Conservation (phyloP, 2,113 vertebrate genomes). For the Notarius lentiginosus region DNA sequence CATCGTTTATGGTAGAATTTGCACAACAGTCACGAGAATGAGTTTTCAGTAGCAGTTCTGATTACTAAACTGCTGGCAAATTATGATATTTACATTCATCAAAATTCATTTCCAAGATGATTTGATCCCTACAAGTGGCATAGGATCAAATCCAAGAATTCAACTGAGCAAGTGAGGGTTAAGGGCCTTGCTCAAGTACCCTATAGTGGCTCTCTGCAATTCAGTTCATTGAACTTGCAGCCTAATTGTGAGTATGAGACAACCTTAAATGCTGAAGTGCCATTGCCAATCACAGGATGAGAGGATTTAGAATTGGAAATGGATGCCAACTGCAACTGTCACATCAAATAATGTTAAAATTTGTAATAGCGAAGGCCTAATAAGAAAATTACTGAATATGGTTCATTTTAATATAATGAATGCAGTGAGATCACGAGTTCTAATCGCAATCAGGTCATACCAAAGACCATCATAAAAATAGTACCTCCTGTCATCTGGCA, state of each 20-base stretch:
- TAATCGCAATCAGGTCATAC: too few relatives aligned
- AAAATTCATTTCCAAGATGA: neutral
- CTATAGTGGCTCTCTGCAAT: conserved; percentile 3
- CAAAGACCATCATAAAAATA: neutral
- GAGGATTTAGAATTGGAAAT: neutral
- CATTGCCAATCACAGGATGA: neutral
- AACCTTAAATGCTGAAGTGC: neutral
- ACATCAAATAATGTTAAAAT: neutral
- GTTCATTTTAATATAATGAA: neutral
- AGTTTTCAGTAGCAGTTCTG: neutral
- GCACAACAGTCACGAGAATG: too few relatives aligned
- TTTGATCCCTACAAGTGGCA: neutral
- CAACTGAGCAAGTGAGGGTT: neutral
- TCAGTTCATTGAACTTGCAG: conserved; percentile 3
- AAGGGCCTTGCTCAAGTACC: neutral
- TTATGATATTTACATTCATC: neutral
- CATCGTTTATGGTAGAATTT: neutral
- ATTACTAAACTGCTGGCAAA: neutral
- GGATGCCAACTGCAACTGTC: neutral
- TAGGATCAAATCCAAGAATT: conserved; percentile 12
- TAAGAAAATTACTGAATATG: neutral
- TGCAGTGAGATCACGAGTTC: neutral
- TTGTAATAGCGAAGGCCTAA: neutral
- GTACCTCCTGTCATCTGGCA: too few relatives aligned
- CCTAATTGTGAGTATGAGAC: neutral